Evolutionary conservation across 2,797 vertebrate genomes (phyloP), one percentile per base, ranked within the genome.

Genomic region (Phalloptychus januarius): DNA sequence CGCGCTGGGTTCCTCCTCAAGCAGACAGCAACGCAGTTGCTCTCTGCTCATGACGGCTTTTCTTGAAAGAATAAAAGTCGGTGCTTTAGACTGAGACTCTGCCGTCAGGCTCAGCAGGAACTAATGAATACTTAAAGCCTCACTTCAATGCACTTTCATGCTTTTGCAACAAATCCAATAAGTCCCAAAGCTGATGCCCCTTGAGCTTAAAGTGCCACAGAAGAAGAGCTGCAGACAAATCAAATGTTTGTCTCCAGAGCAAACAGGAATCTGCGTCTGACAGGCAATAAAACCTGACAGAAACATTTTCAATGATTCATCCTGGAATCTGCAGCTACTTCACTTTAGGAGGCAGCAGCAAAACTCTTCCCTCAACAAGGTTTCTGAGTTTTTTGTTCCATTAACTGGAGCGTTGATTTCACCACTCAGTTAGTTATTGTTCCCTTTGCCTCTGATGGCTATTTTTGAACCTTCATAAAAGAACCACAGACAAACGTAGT

Each of bases 111-210:
- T 76, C n/a, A 15, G 75, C 70, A 74, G 79, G 72, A 83, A 88
- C 65, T 79, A 61, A 82, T 73, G 20, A 85, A 83, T 52, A 38
- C 81, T 79, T 45, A 72, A 82, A 83, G 58, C 76, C 76, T 83
- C 74, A 7, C 11, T 40, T 79, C 75, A 65, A 31, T 38, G 38
- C 7, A 76, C 54, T 80, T 77, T 85, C 65, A 83, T 85, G 80
- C 69, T 81, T 89, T 76, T 85, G 80, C 81, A 79, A 83, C 48
- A 85, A 83, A 87, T 85, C 85, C 80, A 70, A 65, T 81, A 80
- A 86, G 40, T 85, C 80, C 33, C 69, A 15, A 77, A 79, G 78
- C 75, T 88, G 77, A 70, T 69, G 46, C 13, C 73, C 38, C 84
- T 31, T 72, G 75, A 77, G 79, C 75, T 80, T 23, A 67, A 46